These are phyloP conservation scores for Hyphantria cunea DNA, from an alignment of 1,140 invertebrate species.

Conservation along the genomic window DNA sequence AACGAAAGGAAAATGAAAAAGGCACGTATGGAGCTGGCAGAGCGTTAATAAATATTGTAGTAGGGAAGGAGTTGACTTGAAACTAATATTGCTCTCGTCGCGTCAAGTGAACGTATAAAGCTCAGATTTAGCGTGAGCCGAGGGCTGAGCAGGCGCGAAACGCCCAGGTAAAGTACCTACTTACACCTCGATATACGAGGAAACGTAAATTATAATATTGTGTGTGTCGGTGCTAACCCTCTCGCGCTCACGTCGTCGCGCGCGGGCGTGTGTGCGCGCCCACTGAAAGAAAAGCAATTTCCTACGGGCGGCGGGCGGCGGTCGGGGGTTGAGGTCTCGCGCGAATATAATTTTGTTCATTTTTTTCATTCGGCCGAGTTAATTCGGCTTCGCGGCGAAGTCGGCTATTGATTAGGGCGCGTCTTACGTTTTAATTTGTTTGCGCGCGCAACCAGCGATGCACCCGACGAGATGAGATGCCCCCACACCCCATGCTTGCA, in stretches of 20 bases:
- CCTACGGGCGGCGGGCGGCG: conserved; percentile 57
- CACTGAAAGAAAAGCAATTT: conserved; percentile 81
- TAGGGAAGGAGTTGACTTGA: conserved; percentile 73
- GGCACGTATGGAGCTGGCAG: conserved; percentile 36
- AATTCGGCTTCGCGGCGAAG: conserved; percentile 78
- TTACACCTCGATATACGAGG: conserved; percentile 78
- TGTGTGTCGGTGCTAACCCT: conserved; percentile 76
- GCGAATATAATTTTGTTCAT: conserved; percentile 82
- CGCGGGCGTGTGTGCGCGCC: conserved; percentile 64
- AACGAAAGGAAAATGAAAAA: conserved; percentile 23
- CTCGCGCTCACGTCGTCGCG: conserved; percentile 58
- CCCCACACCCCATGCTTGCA: conserved; percentile 27
- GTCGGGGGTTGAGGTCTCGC: conserved; percentile 64
- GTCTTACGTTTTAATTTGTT: conserved; percentile 82
- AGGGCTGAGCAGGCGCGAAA: conserved; percentile 74
- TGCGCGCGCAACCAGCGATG: conserved; percentile 77
- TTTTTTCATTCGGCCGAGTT: conserved; percentile 80
- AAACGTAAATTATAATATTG: conserved; percentile 81
- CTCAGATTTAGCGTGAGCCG: conserved; percentile 78
- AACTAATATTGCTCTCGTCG: conserved; percentile 79
- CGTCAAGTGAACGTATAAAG: conserved; percentile 81
- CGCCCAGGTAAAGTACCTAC: conserved; percentile 79
- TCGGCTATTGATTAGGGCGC: conserved; percentile 81
- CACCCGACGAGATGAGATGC: conserved; percentile 68
- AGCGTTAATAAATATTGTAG: conserved; percentile 79